Conservation (phyloP, 2,113 vertebrate species). For the Macquaria ambigua region DNA sequence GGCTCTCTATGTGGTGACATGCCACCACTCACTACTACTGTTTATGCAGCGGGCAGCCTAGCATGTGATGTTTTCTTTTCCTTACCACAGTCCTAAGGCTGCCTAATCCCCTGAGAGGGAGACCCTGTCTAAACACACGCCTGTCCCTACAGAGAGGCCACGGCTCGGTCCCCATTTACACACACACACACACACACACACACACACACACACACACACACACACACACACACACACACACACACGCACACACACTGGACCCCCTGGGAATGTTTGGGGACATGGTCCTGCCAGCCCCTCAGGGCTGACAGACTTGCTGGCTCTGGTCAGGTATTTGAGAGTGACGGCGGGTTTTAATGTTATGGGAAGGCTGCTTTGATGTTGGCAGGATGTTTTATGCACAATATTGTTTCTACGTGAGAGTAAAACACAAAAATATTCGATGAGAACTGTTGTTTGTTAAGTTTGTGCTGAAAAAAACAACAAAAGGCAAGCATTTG, state of each 20-base stretch:
- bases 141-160: conserved; percentile 64
- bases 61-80: conserved; percentile 84
- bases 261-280: conserved; percentile 81
- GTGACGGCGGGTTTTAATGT: conserved; percentile 46
- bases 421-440: conserved; percentile 7
- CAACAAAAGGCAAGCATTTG: not conserved
- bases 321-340: conserved; percentile 78
- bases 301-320: conserved; percentile 68
- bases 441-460: not conserved
- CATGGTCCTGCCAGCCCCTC: conserved; percentile 63
- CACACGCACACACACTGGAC: conserved; percentile 51
- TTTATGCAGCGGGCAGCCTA: conserved; percentile 71
- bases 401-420: conserved; percentile 30
- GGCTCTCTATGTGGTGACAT: conserved; percentile 28
- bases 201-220: conserved; percentile 44
- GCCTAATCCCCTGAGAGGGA: conserved; percentile 81
- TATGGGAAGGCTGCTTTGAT: conserved; percentile 56
- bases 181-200: conserved; percentile 44
- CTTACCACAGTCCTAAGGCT: conserved; percentile 74
- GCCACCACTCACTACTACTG: conserved; percentile 76
- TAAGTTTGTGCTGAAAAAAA: not conserved
- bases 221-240: conserved; percentile 42
- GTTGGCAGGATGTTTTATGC: conserved; percentile 32
- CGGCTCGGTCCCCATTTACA: conserved; percentile 50
- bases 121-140: conserved; percentile 79